Conservation (phyloP, 2,797 vertebrate species). For the Acanthis flammea region DNA sequence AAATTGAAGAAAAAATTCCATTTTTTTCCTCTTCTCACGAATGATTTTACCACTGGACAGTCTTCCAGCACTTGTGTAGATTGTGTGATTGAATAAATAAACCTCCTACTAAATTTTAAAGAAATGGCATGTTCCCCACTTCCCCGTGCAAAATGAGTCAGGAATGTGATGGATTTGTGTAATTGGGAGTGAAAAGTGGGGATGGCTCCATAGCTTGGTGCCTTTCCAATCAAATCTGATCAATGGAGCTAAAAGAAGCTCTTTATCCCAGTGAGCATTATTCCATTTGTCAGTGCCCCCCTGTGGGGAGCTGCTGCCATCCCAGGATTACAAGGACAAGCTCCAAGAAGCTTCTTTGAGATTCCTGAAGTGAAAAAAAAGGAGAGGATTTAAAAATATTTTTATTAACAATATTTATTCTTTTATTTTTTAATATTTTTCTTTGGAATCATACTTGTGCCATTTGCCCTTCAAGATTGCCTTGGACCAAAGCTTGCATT, state of each 20-base stretch:
- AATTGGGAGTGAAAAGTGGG: background rate
- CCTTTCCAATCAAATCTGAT: background rate
- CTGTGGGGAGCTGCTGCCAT: background rate
- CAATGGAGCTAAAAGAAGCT: background rate
- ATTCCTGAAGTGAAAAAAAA: background rate
- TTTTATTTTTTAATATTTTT: background rate
- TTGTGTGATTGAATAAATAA: background rate
- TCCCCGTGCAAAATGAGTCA: background rate
- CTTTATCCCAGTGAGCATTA: background rate
- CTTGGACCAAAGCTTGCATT: accelerated
- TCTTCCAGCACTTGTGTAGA: conserved; percentile 35
- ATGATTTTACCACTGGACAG: background rate
- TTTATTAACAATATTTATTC: too few species aligned
- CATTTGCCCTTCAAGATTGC: background rate
- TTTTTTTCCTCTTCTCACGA: background rate
- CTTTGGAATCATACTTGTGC: accelerated
- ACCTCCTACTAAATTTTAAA: background rate
- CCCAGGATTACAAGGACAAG: background rate
- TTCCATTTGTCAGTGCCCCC: background rate
- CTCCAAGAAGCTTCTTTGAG: background rate
- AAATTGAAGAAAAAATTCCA: accelerated
- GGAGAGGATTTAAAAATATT: too few species aligned
- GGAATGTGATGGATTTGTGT: background rate
- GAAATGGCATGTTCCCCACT: background rate
- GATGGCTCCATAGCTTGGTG: background rate